Conservation (phyloP, 2,888 invertebrate species). For the Xanthia togata region DNA sequence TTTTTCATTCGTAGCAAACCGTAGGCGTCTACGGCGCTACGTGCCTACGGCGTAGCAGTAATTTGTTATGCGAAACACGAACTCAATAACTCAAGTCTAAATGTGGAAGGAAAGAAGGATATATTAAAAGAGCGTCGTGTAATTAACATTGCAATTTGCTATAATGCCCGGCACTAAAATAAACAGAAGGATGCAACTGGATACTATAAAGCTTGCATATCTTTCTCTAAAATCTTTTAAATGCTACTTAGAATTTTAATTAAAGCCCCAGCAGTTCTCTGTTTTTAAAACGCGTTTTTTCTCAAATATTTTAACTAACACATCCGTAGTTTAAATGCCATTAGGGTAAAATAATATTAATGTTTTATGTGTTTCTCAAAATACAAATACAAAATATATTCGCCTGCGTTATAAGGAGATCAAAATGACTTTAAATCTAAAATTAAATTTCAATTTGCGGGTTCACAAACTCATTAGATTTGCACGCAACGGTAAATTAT, state of each 20-base stretch:
- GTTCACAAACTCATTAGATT: constrained; percentile 46
- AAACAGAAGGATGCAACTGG: constrained; percentile 64
- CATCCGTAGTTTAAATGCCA: background rate
- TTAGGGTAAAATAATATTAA: constrained; percentile 7
- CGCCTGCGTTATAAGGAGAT: constrained; percentile 10
- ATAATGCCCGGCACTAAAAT: constrained; percentile 63
- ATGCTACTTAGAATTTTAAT: constrained; percentile 51
- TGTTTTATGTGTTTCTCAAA: background rate
- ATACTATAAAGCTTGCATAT: constrained; percentile 62
- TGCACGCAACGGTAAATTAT: constrained; percentile 28
- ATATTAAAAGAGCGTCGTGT: constrained; percentile 77
- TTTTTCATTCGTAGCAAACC: constrained; percentile 57
- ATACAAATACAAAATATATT: background rate
- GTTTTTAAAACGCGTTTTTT: background rate
- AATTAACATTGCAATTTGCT: constrained; percentile 77
- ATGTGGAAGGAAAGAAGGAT: constrained; percentile 74
- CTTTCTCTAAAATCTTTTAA: constrained; percentile 60
- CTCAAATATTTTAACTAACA: background rate
- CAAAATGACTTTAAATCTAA: constrained; percentile 31
- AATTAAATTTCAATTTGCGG: constrained; percentile 44
- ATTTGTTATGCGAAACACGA: constrained; percentile 81
- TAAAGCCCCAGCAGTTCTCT: constrained; percentile 19
- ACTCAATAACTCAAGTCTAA: constrained; percentile 81
- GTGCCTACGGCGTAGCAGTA: constrained; percentile 74
- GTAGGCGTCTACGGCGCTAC: constrained; percentile 72